A percentile compares a stretch with the other conserved stretches of the same genome.
Evolutionary conservation across 2,888 invertebrate genomes (phyloP).

Genomic region (Macrosiphum euphorbiae): DNA sequence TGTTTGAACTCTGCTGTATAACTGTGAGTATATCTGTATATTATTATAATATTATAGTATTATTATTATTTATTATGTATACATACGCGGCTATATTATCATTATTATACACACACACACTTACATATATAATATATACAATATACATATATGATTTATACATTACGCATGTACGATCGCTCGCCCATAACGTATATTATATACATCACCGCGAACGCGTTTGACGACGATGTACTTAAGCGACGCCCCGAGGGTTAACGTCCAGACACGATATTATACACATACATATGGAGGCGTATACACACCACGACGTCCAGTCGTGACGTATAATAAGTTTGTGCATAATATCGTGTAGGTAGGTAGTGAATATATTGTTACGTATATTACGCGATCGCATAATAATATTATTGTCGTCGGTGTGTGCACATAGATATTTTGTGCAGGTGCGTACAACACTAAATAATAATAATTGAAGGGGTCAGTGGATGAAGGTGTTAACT

Average conservation of each 20-base stretch:
- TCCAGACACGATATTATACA: background rate
- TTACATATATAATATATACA: no score
- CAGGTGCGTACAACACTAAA: background rate
- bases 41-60: background rate
- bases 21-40: background rate
- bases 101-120: background rate
- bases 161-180: background rate
- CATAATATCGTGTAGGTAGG: background rate
- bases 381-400: conserved; percentile 1
- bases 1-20: background rate
- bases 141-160: no score
- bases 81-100: background rate
- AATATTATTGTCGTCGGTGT: background rate
- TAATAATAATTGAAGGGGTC: background rate
- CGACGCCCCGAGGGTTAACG: conserved; percentile 4
- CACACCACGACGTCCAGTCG: background rate
- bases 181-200: background rate
- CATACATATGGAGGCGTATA: background rate
- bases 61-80: background rate
- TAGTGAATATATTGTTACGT: background rate
- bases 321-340: background rate
- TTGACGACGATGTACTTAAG: background rate
- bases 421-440: background rate
- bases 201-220: background rate
- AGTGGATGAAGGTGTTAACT: no score